A percentile compares a stretch with the other conserved stretches of the same genome.
These are phyloP conservation scores for Cecropterus lyciades DNA, from an alignment of 1,140 invertebrate species.

Conservation along the genomic window DNA sequence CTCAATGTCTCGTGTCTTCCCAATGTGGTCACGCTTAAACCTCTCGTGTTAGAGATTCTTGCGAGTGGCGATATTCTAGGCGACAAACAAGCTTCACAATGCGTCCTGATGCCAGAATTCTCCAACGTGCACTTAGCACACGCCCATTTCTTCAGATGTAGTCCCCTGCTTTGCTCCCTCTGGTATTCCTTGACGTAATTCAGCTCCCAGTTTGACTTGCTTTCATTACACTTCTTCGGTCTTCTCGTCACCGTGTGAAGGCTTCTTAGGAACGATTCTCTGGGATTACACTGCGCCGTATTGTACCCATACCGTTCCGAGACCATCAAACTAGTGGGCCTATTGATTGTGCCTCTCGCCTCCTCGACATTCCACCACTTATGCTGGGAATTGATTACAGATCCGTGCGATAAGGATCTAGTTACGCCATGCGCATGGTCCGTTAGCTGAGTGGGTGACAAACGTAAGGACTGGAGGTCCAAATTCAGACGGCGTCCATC, in stretches of 20 bases:
- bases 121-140: slow-evolving; percentile 91
- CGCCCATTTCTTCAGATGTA: slow-evolving; percentile 86
- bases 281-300: slow-evolving; percentile 57
- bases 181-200: slow-evolving; percentile 80
- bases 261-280: slow-evolving; percentile 74
- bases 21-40: slow-evolving; percentile 76
- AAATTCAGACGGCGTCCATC: slow-evolving; percentile 67
- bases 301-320: slow-evolving; percentile 69
- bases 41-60: slow-evolving; percentile 71
- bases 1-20: slow-evolving; percentile 72
- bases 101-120: slow-evolving; percentile 87
- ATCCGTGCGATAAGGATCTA: slow-evolving; percentile 78
- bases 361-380: slow-evolving; percentile 76
- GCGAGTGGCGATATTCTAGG: slow-evolving; percentile 69
- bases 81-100: slow-evolving; percentile 88
- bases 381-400: slow-evolving; percentile 74
- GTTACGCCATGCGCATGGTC: slow-evolving; percentile 78
- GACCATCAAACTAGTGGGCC: slow-evolving; percentile 77
- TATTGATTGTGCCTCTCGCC: slow-evolving; percentile 64
- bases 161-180: slow-evolving; percentile 69
- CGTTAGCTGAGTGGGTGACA: slow-evolving; percentile 72
- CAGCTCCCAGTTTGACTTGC: slow-evolving; percentile 79
- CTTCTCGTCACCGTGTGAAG: slow-evolving; percentile 75
- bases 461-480: slow-evolving; percentile 66
- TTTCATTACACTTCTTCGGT: slow-evolving; percentile 72